phyloP scores from a whole-genome alignment of 2,797 vertebrate species.

The Poeciliopsis paucimaculata region DNA sequence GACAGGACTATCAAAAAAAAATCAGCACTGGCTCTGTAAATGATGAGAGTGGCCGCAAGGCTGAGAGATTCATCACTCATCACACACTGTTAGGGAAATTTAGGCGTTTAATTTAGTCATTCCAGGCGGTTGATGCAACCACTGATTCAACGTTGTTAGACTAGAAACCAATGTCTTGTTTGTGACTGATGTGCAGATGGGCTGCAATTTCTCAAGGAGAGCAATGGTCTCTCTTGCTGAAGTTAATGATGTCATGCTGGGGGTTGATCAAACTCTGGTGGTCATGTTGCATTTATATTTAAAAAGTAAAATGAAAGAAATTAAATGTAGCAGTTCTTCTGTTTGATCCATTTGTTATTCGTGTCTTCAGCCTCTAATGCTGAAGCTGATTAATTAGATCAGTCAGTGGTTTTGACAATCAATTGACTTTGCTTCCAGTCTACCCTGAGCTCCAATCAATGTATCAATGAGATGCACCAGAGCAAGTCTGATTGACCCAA shows the following conservation, averaged over 20 bases:
- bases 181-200: conserved; percentile 65
- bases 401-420: conserved; percentile 5
- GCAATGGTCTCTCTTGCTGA: conserved; percentile 52
- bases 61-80: conserved; percentile 70
- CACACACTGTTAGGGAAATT: conserved; percentile 76
- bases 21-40: conserved; percentile 68
- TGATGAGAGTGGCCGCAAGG: conserved; percentile 62
- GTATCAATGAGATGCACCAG: neutral
- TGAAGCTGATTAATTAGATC: conserved; percentile 4
- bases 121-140: conserved; percentile 65
- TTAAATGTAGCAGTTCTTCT: conserved; percentile 1
- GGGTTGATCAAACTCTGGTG: conserved; percentile 36
- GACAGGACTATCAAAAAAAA: conserved; percentile 55
- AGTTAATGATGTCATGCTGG: conserved; percentile 68
- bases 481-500: neutral
- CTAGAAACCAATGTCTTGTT: conserved; percentile 68
- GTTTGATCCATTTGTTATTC: neutral
- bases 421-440: neutral
- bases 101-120: conserved; percentile 78
- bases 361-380: no score
- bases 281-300: conserved; percentile 26
- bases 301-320: conserved; percentile 19
- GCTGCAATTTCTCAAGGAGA: conserved; percentile 71
- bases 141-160: conserved; percentile 74
- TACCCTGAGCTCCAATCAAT: neutral